Evolutionary conservation across 2,797 vertebrate species (phyloP).

Genomic region (Lagorchestes hirsutus): DNA sequence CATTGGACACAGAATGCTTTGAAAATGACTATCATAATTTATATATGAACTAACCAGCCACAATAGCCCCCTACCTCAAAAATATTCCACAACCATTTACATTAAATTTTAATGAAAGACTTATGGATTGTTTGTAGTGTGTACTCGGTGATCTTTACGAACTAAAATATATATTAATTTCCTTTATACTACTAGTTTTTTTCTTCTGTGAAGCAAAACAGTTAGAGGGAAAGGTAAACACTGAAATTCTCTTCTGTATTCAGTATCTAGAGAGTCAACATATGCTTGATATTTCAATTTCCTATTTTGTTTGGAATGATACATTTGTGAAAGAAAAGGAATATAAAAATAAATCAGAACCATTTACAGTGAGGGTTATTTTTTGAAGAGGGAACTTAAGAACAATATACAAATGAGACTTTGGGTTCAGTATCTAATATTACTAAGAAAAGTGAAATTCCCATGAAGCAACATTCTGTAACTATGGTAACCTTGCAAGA

Average conservation of each 20-base stretch:
- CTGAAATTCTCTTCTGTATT: conserved; percentile 21
- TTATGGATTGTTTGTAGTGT: neutral
- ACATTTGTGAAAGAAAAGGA: conserved; percentile 63
- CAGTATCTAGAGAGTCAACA: conserved; percentile 44
- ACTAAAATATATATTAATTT: conserved; percentile 17
- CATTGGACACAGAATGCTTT: neutral
- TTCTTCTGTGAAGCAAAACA: conserved; percentile 47
- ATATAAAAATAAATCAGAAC: conserved; percentile 60
- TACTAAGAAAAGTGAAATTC: conserved; percentile 85
- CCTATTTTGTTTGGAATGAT: conserved; percentile 39
- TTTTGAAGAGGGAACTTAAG: conserved; percentile 80
- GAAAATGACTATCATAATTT: conserved; percentile 2
- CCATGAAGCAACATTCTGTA: conserved; percentile 84
- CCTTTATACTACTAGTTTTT: neutral
- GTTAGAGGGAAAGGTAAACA: neutral
- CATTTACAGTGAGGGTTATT: conserved; percentile 49
- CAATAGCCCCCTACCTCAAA: neutral
- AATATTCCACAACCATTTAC: neutral
- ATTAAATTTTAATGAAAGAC: conserved; percentile 8
- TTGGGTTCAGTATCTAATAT: conserved; percentile 78
- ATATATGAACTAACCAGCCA: neutral
- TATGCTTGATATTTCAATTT: conserved; percentile 57
- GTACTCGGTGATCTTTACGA: conserved; percentile 14
- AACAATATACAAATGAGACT: conserved; percentile 80
- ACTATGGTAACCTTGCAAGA: conserved; percentile 86